Evolutionary conservation across 2,113 vertebrate species (phyloP).

Genomic region (Saguinus midas): DNA sequence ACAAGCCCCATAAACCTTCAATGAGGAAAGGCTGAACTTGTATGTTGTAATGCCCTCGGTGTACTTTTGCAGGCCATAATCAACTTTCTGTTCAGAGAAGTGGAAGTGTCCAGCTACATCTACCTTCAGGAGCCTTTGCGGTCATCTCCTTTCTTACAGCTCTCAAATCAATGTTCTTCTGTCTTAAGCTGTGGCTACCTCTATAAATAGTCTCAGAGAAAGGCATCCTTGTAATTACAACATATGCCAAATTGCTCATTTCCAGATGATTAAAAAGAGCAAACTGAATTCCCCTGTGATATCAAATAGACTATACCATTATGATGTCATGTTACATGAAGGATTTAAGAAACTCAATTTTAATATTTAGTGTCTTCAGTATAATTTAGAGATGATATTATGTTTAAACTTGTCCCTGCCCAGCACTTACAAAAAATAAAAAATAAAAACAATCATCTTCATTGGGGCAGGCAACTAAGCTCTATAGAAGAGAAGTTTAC

Average conservation of each 20-base stretch:
- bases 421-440: background rate
- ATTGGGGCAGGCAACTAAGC: background rate
- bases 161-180: constrained; percentile 58
- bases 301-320: background rate
- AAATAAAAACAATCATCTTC: background rate
- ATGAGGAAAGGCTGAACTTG: constrained; percentile 76
- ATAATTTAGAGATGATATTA: background rate
- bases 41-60: constrained; percentile 69
- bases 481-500: background rate
- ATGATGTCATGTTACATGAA: background rate
- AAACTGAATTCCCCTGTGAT: background rate
- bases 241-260: constrained; percentile 37
- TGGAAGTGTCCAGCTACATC: background rate
- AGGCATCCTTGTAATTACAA: constrained; percentile 43
- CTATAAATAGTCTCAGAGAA: constrained; percentile 12
- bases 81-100: background rate
- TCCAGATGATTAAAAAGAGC: constrained; percentile 39
- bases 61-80: constrained; percentile 66
- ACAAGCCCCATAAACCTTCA: constrained; percentile 86
- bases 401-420: background rate
- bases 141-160: background rate
- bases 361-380: background rate
- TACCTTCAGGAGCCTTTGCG: constrained; percentile 15
- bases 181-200: constrained; percentile 29
- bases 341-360: background rate